phyloP scores from a whole-genome alignment of 2,797 vertebrate genomes.

The Ctenopoma multispine region DNA sequence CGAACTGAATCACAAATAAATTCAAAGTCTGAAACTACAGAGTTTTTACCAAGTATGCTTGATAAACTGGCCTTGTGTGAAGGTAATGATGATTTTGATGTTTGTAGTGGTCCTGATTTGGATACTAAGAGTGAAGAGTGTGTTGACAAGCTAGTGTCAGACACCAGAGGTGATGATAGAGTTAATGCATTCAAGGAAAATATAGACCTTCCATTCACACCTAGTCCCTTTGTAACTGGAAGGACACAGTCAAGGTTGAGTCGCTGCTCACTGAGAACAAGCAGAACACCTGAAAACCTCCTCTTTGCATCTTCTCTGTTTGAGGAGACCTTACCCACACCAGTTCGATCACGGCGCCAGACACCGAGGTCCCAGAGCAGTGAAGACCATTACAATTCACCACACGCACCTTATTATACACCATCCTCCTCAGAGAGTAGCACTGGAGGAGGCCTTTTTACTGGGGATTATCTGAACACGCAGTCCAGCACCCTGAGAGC shows the following conservation, averaged over 20 bases:
- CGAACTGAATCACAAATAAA: background rate
- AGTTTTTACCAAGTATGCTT: conserved; percentile 26
- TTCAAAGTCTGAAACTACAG: conserved; percentile 26
- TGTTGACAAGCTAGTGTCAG: background rate
- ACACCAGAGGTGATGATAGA: background rate
- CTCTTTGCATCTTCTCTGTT: conserved; percentile 80
- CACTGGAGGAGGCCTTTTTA: conserved; percentile 7
- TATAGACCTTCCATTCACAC: conserved; percentile 46
- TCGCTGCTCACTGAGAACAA: conserved; percentile 70
- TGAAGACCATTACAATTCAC: conserved; percentile 16
- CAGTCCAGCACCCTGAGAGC: conserved; percentile 49
- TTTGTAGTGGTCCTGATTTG: background rate
- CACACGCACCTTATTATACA: background rate
- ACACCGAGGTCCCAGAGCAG: conserved; percentile 45
- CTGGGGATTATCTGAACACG: conserved; percentile 36
- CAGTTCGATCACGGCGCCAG: conserved; percentile 72
- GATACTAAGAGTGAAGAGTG: background rate
- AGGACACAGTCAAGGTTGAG: conserved; percentile 84
- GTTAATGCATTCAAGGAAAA: conserved; percentile 28
- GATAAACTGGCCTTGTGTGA: conserved; percentile 18
- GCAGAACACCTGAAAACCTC: conserved; percentile 44
- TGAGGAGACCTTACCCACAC: conserved; percentile 77
- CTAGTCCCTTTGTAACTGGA: conserved; percentile 84
- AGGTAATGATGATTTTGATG: background rate
- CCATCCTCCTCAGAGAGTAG: conserved; percentile 17